Evolutionary conservation across 2,888 invertebrate genomes (phyloP).

Genomic region (Amphiduros pacificus): DNA sequence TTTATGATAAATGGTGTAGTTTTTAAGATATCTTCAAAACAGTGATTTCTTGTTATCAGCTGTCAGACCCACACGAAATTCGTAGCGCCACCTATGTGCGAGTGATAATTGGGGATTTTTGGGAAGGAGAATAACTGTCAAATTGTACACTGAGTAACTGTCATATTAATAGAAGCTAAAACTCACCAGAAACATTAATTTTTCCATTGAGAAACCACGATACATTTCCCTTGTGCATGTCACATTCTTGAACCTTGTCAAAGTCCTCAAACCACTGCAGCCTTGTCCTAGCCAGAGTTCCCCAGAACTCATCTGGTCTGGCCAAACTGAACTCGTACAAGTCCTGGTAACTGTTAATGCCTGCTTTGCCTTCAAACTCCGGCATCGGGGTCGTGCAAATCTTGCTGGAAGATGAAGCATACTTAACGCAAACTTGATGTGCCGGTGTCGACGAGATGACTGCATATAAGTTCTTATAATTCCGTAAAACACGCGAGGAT

Average conservation of each 20-base stretch:
- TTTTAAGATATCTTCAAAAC: no score
- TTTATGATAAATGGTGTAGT: no score
- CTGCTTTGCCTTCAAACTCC: constrained; percentile 42
- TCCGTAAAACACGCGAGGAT: no score
- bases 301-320: constrained; percentile 58
- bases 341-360: constrained; percentile 46
- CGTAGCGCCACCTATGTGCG: no score
- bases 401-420: neutral
- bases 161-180: neutral
- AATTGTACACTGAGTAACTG: neutral
- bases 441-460: no score
- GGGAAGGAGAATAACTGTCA: no score
- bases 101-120: no score
- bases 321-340: constrained; percentile 52
- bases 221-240: constrained; percentile 49
- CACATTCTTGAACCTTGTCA: constrained; percentile 47
- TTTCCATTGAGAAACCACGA: constrained; percentile 59
- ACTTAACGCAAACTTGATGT: neutral
- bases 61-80: no score
- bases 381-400: constrained; percentile 35
- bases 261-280: constrained; percentile 56
- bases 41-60: no score
- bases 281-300: constrained; percentile 50
- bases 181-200: constrained; percentile 58
- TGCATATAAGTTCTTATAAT: no score